Percentiles rank a stretch among this genome's conserved stretches.
phyloP scores from a whole-genome alignment of 64 coral and sea anemone species.

The Pocillopora damicornis region DNA sequence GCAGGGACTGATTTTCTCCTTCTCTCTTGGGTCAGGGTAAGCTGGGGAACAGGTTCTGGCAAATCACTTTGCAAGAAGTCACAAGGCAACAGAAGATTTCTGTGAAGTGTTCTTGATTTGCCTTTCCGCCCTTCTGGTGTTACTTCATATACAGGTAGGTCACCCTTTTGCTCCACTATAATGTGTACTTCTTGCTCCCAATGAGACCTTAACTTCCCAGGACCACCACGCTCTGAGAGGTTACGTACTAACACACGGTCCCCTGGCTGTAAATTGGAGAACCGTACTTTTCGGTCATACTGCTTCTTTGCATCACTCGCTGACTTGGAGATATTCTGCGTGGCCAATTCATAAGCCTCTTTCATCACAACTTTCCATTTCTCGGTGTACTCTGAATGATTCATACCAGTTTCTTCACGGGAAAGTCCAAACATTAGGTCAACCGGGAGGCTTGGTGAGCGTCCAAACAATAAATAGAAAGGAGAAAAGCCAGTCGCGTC shows the following conservation, averaged over 20 bases:
- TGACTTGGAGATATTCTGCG: neutral
- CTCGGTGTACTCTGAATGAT: constrained; percentile 22
- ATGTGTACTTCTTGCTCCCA: constrained; percentile 22
- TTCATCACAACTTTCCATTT: constrained; percentile 22
- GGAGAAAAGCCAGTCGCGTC: constrained; percentile 32
- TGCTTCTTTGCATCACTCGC: neutral
- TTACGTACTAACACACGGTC: constrained; percentile 18
- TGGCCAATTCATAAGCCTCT: neutral
- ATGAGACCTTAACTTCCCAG: constrained; percentile 11
- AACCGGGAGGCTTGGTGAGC: neutral
- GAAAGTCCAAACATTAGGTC: constrained; percentile 6
- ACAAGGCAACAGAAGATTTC: constrained; percentile 47
- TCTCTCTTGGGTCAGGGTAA: neutral
- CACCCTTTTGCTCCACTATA: constrained; percentile 4
- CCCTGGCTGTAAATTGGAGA: constrained; percentile 5
- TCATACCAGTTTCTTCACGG: neutral
- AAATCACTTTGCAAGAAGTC: neutral
- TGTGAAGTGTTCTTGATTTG: constrained; percentile 33
- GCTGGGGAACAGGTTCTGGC: neutral
- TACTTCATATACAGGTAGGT: constrained; percentile 32
- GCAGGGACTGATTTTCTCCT: neutral
- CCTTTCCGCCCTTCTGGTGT: constrained; percentile 13
- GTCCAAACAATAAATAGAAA: constrained; percentile 24
- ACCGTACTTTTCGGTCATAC: constrained; percentile 8
- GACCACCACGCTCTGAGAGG: neutral